Conservation (phyloP, 2,888 invertebrate genomes). For the Epistrophe grossulariae region DNA sequence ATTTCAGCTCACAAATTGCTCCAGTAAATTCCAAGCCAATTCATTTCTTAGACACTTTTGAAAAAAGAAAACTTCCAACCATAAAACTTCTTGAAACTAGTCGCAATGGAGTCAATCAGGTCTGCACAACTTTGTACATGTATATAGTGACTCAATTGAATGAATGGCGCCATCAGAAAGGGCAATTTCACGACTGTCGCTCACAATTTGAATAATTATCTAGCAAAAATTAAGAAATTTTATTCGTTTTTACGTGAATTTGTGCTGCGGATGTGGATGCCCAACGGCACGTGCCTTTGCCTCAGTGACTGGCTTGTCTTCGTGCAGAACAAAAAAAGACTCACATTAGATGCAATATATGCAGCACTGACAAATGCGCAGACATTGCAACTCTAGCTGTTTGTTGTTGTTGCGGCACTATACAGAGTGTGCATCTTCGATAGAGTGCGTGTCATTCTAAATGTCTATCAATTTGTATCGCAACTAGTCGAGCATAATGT, state of each 20-base stretch:
- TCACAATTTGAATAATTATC: constrained; percentile 64
- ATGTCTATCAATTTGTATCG: constrained; percentile 74
- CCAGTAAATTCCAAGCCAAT: not conserved
- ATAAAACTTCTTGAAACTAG: not conserved
- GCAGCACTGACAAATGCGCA: constrained; percentile 18
- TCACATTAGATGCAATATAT: constrained; percentile 49
- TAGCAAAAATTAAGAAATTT: constrained; percentile 54
- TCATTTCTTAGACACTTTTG: not conserved
- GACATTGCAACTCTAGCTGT: not conserved
- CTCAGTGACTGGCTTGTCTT: constrained; percentile 13
- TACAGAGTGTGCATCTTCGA: constrained; percentile 54
- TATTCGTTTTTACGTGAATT: constrained; percentile 21
- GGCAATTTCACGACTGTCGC: constrained; percentile 67
- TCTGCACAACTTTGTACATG: not conserved
- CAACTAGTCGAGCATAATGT: constrained; percentile 75
- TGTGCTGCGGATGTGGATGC: constrained; percentile 16
- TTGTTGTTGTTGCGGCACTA: not conserved
- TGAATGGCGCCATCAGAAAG: constrained; percentile 50
- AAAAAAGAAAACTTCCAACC: no score
- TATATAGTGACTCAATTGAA: constrained; percentile 34
- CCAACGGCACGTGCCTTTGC: constrained; percentile 51
- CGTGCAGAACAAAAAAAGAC: constrained; percentile 16
- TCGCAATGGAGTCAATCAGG: not conserved
- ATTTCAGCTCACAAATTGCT: not conserved
- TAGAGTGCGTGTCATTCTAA: constrained; percentile 73